phyloP scores from a whole-genome alignment of 2,113 vertebrate species.

The Tragelaphus scriptus region DNA sequence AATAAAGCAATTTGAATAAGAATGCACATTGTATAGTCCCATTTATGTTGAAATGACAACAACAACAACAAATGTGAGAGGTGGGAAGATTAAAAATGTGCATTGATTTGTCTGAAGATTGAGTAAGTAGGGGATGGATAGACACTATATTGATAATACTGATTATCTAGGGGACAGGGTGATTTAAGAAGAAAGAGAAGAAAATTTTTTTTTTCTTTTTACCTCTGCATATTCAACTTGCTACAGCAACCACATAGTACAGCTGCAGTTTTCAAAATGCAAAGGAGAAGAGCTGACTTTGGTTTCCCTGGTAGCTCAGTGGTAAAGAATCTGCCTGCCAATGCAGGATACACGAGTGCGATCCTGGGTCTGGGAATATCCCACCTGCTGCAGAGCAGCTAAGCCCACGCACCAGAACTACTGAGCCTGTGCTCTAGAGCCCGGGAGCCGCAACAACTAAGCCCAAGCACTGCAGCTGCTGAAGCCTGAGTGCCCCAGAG shows the following conservation, averaged over 20 bases:
- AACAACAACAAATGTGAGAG: neutral
- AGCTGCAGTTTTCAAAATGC: neutral
- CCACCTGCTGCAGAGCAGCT: neutral
- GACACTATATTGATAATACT: neutral
- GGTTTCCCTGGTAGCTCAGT: neutral
- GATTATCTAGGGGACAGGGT: neutral
- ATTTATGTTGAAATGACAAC: neutral
- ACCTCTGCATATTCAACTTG: neutral
- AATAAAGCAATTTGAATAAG: neutral
- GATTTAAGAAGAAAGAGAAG: neutral
- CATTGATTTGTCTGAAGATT: neutral
- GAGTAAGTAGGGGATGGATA: neutral
- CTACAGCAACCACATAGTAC: neutral
- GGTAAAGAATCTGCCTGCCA: neutral
- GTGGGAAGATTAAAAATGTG: neutral
- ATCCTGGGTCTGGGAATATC: neutral
- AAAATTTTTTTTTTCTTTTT: neutral
- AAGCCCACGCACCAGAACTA: neutral
- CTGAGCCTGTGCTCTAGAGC: neutral
- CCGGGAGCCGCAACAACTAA: neutral
- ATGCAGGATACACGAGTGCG: accelerated
- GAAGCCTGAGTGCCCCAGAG: neutral
- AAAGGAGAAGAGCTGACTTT: neutral
- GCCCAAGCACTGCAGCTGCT: neutral
- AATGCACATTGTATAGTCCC: neutral